Evolutionary conservation across 1,140 invertebrate genomes (phyloP).

Genomic region (Pachypeltis micranthus): DNA sequence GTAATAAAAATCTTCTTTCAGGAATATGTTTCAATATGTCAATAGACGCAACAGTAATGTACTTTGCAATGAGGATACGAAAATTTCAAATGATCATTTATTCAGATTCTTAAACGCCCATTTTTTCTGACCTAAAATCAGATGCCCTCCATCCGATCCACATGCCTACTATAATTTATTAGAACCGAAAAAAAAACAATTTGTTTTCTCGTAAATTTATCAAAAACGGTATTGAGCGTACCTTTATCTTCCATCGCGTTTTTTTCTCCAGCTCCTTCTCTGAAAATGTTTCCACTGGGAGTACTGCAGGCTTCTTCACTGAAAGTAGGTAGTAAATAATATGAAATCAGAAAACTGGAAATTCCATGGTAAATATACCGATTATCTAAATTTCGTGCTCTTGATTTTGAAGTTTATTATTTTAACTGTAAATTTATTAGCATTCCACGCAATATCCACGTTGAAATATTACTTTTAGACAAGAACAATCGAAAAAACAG

Average conservation of each 20-base stretch:
- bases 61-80: too few relatives aligned
- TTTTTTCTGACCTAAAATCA: neutral
- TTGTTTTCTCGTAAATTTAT: neutral
- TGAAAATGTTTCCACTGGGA: neutral
- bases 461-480: neutral
- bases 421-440: neutral
- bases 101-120: too few relatives aligned
- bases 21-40: neutral
- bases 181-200: neutral
- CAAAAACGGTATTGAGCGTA: neutral
- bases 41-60: too few relatives aligned
- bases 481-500: neutral
- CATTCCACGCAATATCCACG: neutral
- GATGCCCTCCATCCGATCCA: neutral
- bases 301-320: neutral
- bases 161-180: neutral
- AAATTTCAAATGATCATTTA: too few relatives aligned
- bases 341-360: neutral
- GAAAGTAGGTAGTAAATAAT: too few relatives aligned
- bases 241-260: neutral
- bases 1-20: neutral
- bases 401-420: neutral
- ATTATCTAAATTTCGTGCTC: neutral
- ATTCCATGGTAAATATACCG: neutral
- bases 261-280: neutral